Evolutionary conservation across 2,113 vertebrate species (phyloP).

Genomic region (Tupaia chinensis): DNA sequence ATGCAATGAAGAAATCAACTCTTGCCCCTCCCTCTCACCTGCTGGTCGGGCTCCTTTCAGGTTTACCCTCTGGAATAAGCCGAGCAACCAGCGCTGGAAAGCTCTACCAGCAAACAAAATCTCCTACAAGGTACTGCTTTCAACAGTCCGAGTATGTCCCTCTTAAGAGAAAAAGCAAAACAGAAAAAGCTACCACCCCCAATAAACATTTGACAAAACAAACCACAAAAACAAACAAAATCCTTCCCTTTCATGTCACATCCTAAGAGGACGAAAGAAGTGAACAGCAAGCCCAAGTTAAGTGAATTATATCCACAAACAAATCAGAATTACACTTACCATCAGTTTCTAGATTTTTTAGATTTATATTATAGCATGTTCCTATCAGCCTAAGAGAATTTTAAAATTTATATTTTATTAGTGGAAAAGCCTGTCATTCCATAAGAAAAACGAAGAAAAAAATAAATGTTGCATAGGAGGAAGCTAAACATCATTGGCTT

Average conservation of each 20-base stretch:
- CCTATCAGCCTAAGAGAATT: not conserved
- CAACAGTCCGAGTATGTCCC: not conserved
- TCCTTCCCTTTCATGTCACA: not conserved
- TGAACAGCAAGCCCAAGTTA: not conserved
- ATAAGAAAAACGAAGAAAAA: too few relatives aligned
- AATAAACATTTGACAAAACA: not conserved
- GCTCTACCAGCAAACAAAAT: conserved; percentile 29
- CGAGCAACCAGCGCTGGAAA: not conserved
- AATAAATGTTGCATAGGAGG: not conserved
- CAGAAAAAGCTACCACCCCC: not conserved
- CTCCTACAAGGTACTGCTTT: not conserved
- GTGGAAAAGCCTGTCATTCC: not conserved
- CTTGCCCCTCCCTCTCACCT: not conserved
- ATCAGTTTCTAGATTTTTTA: conserved; percentile 16
- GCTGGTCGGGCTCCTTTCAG: not conserved
- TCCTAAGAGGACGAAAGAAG: not conserved
- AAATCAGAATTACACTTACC: not conserved
- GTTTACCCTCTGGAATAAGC: not conserved
- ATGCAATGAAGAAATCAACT: not conserved
- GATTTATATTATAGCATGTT: not conserved
- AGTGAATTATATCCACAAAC: not conserved
- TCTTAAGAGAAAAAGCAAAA: not conserved
- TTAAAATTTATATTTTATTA: not conserved
- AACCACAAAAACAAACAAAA: not conserved
- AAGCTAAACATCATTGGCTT: not conserved